Conservation (phyloP, 2,888 invertebrate genomes). For the Amblyjoppa fuscipennis region DNA sequence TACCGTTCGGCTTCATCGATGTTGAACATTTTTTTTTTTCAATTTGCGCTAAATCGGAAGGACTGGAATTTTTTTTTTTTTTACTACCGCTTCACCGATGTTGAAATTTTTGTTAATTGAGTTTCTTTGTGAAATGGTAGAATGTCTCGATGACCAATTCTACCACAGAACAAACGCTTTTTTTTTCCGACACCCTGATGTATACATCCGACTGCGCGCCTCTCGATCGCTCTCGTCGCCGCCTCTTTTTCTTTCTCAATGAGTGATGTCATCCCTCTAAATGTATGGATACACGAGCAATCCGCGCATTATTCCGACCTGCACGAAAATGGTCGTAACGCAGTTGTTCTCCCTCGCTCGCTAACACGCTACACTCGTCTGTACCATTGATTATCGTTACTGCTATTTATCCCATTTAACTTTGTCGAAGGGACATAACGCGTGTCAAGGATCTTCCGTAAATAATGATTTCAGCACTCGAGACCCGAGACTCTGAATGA, state of each 20-base stretch:
- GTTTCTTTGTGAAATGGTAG: not conserved
- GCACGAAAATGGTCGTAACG: constrained; percentile 56
- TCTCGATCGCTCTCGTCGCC: not conserved
- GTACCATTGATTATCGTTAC: not conserved
- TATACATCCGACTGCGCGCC: not conserved
- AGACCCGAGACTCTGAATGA: constrained; percentile 4
- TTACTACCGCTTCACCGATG: no score
- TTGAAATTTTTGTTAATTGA: no score
- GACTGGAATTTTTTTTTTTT: no score
- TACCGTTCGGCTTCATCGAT: no score
- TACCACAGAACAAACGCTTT: not conserved
- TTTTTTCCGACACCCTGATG: not conserved
- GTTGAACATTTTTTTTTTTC: no score
- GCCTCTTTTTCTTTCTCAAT: constrained; percentile 46
- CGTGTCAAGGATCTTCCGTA: constrained; percentile 25
- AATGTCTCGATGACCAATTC: not conserved
- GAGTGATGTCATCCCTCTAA: constrained; percentile 65
- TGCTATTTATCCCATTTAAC: not conserved
- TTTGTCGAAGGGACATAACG: constrained; percentile 20
- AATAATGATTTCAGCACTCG: constrained; percentile 19
- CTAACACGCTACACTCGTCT: constrained; percentile 2
- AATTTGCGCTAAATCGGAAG: no score
- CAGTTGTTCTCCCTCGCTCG: constrained; percentile 8
- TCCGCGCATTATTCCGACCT: constrained; percentile 39
- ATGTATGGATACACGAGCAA: constrained; percentile 51